Evolutionary conservation across 2,888 invertebrate genomes (phyloP).

Genomic region (Smittia sp.): DNA sequence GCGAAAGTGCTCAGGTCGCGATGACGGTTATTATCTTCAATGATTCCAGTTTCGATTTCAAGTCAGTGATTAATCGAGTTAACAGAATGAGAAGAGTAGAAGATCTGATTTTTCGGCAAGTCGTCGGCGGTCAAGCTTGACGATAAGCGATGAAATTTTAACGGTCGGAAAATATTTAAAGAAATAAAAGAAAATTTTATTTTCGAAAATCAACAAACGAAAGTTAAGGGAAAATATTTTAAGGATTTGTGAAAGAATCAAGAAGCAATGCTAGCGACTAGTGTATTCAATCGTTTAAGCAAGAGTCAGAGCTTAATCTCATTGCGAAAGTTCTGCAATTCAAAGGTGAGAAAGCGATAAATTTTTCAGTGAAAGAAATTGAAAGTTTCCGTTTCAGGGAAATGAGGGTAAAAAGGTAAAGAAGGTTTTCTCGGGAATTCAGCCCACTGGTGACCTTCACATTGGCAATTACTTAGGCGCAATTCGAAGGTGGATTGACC

Average conservation of each 20-base stretch:
- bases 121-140: neutral
- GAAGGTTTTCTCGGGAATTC: constrained; percentile 87
- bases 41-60: constrained; percentile 23
- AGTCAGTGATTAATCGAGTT: constrained; percentile 27
- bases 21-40: no score
- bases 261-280: neutral
- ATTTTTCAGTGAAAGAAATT: neutral
- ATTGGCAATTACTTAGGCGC: constrained; percentile 97
- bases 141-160: neutral
- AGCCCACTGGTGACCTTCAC: constrained; percentile 92
- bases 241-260: neutral
- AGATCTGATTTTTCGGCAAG: neutral
- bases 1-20: neutral
- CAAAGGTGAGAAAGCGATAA: neutral
- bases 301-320: neutral
- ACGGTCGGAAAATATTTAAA: constrained; percentile 25
- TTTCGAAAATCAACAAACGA: constrained; percentile 4
- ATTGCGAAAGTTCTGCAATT: neutral
- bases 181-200: constrained; percentile 32
- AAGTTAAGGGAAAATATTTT: neutral
- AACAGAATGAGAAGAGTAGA: constrained; percentile 16
- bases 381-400: neutral
- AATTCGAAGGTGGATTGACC: constrained; percentile 76
- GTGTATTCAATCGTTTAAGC: neutral
- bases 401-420: neutral